Base-by-base conservation (phyloP, 1,140 invertebrate species). In the Cataglyphis hispanica region DNA sequence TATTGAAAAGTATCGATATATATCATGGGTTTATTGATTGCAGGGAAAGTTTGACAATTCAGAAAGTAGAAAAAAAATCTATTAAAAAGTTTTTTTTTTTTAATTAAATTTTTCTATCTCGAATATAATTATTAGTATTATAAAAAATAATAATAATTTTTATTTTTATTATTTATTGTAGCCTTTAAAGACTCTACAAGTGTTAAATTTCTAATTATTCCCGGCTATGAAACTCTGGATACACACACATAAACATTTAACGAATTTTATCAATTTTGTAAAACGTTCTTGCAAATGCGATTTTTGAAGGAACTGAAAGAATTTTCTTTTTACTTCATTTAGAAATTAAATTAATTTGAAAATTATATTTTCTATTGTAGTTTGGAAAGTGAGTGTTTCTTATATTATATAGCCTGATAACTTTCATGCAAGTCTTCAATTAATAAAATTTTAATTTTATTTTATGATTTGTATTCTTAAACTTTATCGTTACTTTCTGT, bases 171-270 rank as follows among this genome's bases (percentile, higher is more conserved):
- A n/a, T n/a, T n/a, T 3, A 0, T 78, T 66, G 63, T 22, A 77
- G 40, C 40, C n/a, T 77, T 63, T 67, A 67, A 78, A 78, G 76
- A 27, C 37, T 46, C 43, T 78, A 53, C 22, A 13, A 67, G 5
- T 78, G 43, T 78, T 56, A 78, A 78, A 78, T 78, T 10, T 67
- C n/a, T 53, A 27, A n/a, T 67, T 31, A 66, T 50, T 66, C n/a
- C 7, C 22, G 13, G 27, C 27, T 13, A 7, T n/a, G 8, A 50
- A 37, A 34, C 6, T n/a, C n/a, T 61, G 25, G n/a, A 77, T 16
- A 46, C 16, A 31, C 27, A 31, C 31, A 31, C 31, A 31, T 3
- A 77, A 77, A 27, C 19, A 11, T 77, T 50, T 11, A 22, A 43
- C 0, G 27, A 19, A 43, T 66, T 67, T 34, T 27, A 31, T 31